A percentile compares a stretch with the other conserved stretches of the same genome.
Evolutionary conservation across 2,113 vertebrate genomes (phyloP).

Genomic region (Hiodon tergisus): DNA sequence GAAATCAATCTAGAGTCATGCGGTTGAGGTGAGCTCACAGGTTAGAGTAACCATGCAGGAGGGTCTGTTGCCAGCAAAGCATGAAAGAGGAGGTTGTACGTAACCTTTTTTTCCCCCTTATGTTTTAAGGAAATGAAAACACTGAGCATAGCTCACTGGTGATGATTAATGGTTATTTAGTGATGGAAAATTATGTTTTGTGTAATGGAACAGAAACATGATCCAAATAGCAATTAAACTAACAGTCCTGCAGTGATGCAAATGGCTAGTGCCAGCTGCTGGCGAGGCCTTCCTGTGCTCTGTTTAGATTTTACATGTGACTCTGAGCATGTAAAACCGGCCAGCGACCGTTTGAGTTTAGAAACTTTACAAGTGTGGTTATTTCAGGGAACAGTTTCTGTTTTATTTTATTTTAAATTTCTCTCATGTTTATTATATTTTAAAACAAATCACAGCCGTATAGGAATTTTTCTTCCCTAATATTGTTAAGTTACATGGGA

Average conservation of each 20-base stretch:
- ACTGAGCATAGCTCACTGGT: not conserved
- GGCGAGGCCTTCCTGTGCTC: not conserved
- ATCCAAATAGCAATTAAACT: not conserved
- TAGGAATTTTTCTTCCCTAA: too few species aligned
- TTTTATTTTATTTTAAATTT: not conserved
- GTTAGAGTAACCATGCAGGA: not conserved
- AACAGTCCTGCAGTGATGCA: not conserved
- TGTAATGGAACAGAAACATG: constrained; percentile 4
- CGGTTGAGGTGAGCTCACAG: not conserved
- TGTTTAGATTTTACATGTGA: not conserved
- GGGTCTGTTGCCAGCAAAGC: not conserved
- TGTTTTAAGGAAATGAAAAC: not conserved
- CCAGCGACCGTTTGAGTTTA: not conserved
- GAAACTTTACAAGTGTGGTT: not conserved
- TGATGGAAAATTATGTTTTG: not conserved
- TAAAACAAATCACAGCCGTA: too few species aligned
- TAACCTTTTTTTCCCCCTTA: not conserved
- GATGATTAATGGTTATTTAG: not conserved
- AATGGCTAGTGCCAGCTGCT: constrained; percentile 4
- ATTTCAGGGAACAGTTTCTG: not conserved
- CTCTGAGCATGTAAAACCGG: not conserved
- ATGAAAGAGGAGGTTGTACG: not conserved
- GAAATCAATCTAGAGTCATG: not conserved
- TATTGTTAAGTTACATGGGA: too few species aligned
- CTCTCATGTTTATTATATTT: too few species aligned